These are phyloP conservation scores for Phragmatobia fuliginosa DNA, from an alignment of 2,888 invertebrate species.

Conservation along the genomic window DNA sequence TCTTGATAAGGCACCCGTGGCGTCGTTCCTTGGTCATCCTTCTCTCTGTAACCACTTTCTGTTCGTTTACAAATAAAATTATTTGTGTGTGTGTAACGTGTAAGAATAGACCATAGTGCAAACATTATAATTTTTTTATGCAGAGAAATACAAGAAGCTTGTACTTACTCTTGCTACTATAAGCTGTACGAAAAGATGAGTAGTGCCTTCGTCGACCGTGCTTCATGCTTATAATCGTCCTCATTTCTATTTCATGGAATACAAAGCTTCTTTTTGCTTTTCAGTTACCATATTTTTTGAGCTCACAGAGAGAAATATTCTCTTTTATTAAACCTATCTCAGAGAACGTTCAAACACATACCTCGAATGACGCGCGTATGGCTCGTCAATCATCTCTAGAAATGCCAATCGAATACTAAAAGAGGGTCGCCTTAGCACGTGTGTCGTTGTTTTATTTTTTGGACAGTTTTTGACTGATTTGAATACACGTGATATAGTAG, in stretches of 20 bases:
- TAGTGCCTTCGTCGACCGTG: background rate
- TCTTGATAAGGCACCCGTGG: background rate
- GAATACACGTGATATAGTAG: background rate
- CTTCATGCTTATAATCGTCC: too few species aligned
- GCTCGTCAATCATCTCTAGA: background rate
- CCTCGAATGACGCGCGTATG: background rate
- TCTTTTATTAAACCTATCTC: slow-evolving; percentile 3
- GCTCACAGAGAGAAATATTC: background rate
- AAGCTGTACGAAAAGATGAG: too few species aligned
- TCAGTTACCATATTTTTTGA: background rate
- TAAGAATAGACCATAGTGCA: too few species aligned
- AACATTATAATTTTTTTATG: too few species aligned
- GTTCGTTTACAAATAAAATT: background rate
- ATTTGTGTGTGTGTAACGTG: background rate
- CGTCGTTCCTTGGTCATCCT: background rate
- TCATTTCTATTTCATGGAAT: background rate
- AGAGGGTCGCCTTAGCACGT: background rate
- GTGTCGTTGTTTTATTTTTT: background rate
- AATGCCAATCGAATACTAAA: background rate
- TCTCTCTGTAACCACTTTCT: background rate
- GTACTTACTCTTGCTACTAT: too few species aligned
- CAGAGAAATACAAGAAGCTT: too few species aligned
- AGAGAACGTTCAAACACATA: background rate
- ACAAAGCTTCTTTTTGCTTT: background rate
- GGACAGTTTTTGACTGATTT: background rate